These are phyloP conservation scores for Drosophila ercepeae DNA, from an alignment of 1,140 invertebrate genomes.

Conservation along the genomic window DNA sequence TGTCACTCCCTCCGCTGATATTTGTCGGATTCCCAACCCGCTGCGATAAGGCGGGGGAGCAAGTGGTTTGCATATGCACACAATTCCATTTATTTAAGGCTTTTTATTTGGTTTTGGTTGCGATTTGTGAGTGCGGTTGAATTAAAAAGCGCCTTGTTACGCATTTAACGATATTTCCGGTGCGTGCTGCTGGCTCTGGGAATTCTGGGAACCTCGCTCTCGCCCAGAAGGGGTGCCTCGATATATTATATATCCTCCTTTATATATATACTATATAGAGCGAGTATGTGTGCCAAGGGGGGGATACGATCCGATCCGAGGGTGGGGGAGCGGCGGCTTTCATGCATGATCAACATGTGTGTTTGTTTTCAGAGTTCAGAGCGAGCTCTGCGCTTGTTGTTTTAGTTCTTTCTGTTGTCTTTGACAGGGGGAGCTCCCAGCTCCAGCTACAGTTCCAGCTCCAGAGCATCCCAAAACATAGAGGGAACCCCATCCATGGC, in stretches of 20 bases:
- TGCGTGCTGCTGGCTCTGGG: constrained; percentile 35
- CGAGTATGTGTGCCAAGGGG: constrained; percentile 6
- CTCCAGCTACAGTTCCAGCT: too few relatives aligned
- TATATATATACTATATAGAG: background rate
- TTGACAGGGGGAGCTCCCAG: constrained; percentile 32
- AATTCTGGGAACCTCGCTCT: constrained; percentile 21
- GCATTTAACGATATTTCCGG: constrained; percentile 77
- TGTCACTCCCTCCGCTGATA: background rate
- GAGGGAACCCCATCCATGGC: too few relatives aligned
- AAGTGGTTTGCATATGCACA: constrained; percentile 72
- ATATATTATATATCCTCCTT: background rate
- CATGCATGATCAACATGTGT: constrained; percentile 64
- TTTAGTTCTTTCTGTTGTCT: constrained; percentile 21
- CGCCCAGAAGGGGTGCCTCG: constrained; percentile 3
- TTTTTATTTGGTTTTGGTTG: constrained; percentile 39
- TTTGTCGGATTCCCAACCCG: constrained; percentile 19
- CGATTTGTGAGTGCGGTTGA: constrained; percentile 67
- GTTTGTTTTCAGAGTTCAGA: constrained; percentile 45
- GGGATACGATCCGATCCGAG: constrained; percentile 7
- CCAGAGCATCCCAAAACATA: background rate
- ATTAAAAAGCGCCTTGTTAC: constrained; percentile 79
- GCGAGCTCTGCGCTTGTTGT: constrained; percentile 8
- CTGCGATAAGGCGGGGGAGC: constrained; percentile 43
- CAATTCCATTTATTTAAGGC: constrained; percentile 72
- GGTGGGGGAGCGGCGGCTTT: constrained; percentile 38